A percentile compares a stretch with the other conserved stretches of the same genome.
Conservation (phyloP, 2,888 invertebrate genomes). For the Rhamphomyia laevipes region DNA sequence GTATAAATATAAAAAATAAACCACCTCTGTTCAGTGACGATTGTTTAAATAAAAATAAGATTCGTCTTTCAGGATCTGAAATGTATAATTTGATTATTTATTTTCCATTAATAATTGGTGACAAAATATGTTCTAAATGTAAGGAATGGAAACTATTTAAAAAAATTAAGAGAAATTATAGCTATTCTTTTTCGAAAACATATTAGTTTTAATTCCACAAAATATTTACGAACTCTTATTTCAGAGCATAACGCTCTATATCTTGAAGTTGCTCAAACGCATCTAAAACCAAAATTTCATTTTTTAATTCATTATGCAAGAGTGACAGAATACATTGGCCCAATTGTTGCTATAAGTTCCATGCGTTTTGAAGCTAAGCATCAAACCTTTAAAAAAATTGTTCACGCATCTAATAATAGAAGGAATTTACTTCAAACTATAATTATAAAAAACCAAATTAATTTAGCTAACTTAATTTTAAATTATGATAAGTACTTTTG, state of each 20-base stretch:
- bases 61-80: constrained; percentile 6
- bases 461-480: background rate
- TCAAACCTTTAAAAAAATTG: constrained; percentile 1
- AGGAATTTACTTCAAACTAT: constrained; percentile 3
- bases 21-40: constrained; percentile 4
- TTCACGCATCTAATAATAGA: background rate
- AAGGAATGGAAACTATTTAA: constrained; percentile 6
- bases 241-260: background rate
- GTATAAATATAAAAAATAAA: constrained; percentile 3
- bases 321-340: background rate
- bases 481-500: background rate
- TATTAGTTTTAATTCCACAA: background rate
- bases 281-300: constrained; percentile 3
- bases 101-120: constrained; percentile 4
- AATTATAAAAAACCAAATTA: constrained; percentile 3
- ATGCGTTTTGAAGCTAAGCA: constrained; percentile 2
- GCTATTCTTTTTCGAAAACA: background rate
- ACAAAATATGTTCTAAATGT: background rate
- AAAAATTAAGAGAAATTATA: constrained; percentile 6
- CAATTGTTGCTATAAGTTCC: background rate
- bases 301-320: constrained; percentile 4
- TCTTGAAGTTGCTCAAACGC: background rate
- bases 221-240: background rate
- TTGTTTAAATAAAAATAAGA: background rate
- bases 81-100: constrained; percentile 3